Percentiles rank a stretch among this genome's conserved stretches.
Conservation (phyloP, 2,888 invertebrate species). For the Disparrhopalites patrizii region DNA sequence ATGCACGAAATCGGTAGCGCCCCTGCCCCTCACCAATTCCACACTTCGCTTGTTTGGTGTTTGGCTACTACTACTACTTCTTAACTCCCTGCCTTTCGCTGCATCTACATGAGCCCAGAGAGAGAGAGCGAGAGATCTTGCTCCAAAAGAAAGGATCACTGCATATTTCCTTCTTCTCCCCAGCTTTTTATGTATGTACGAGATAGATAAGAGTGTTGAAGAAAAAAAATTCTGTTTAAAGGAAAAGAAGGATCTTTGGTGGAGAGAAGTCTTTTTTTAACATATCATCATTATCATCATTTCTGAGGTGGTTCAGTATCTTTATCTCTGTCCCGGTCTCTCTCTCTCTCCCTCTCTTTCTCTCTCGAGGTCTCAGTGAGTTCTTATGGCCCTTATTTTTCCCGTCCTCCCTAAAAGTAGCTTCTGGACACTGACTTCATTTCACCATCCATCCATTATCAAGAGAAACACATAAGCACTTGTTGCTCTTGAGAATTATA, state of each 20-base stretch:
- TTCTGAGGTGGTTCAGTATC: too few relatives aligned
- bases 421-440: conserved; percentile 24
- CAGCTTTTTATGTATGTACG: neutral
- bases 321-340: too few relatives aligned
- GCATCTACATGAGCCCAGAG: too few relatives aligned
- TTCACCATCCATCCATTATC: conserved; percentile 18
- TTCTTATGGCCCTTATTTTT: conserved; percentile 2
- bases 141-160: too few relatives aligned
- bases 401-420: neutral
- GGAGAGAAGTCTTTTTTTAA: too few relatives aligned
- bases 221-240: too few relatives aligned
- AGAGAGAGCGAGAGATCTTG: neutral
- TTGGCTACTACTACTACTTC: conserved; percentile 6
- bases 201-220: too few relatives aligned
- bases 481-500: neutral
- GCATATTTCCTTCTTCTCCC: neutral
- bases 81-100: conserved; percentile 7
- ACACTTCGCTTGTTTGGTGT: conserved; percentile 26
- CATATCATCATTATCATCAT: too few relatives aligned
- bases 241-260: too few relatives aligned
- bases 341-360: neutral
- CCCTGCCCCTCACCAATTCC: conserved; percentile 32
- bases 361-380: neutral
- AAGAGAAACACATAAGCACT: conserved; percentile 4
- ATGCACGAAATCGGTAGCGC: conserved; percentile 46